Conservation (phyloP, 35 echinoderm and acorn worm species). For the Strongylocentrotus purpuratus region DNA sequence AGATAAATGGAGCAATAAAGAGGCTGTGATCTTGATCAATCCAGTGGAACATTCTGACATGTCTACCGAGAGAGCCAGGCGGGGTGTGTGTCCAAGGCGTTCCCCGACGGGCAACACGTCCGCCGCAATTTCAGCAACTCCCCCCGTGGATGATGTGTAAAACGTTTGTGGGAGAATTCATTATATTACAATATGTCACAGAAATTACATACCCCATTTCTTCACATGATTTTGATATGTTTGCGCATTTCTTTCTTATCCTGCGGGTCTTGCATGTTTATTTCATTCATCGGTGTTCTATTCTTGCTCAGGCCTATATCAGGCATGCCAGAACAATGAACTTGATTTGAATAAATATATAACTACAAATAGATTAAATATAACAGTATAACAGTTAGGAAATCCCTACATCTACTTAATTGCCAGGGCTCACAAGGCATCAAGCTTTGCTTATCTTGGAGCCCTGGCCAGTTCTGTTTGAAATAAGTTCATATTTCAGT, state of each 20-base stretch:
- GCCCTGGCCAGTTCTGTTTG: too few relatives aligned
- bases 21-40: neutral
- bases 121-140: neutral
- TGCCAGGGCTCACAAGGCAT: too few relatives aligned
- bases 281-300: neutral
- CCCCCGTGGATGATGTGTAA: neutral
- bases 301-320: neutral
- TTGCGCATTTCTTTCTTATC: neutral
- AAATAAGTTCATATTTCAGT: too few relatives aligned
- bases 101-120: neutral
- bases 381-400: too few relatives aligned
- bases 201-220: neutral
- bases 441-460: too few relatives aligned
- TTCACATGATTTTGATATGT: neutral
- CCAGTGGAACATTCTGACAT: neutral
- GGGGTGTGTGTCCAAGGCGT: neutral
- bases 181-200: slow-evolving; percentile 1
- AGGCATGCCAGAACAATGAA: too few relatives aligned
- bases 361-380: too few relatives aligned
- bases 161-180: neutral
- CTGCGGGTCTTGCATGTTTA: neutral
- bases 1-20: neutral
- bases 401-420: too few relatives aligned
- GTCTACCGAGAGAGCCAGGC: neutral
- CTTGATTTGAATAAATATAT: too few relatives aligned